A percentile compares a stretch with the other conserved stretches of the same genome.
phyloP scores from a whole-genome alignment of 2,797 vertebrate species.

The Hipposideros larvatus region DNA sequence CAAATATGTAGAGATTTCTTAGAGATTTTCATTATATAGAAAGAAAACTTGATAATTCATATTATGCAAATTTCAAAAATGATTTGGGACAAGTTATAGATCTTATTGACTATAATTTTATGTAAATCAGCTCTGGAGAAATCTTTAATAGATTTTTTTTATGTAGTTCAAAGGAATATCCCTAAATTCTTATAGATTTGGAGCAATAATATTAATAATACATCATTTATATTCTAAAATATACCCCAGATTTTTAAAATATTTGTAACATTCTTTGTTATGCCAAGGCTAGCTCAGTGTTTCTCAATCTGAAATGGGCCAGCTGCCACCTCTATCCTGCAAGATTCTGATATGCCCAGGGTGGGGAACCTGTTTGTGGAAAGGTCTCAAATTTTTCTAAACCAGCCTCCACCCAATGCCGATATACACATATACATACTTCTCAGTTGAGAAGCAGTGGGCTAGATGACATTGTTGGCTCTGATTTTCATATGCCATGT shows the following conservation, averaged over 20 bases:
- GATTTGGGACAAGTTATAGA: background rate
- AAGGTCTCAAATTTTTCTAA: background rate
- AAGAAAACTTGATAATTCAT: slow-evolving; percentile 33
- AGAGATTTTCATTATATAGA: slow-evolving; percentile 17
- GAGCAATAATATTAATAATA: background rate
- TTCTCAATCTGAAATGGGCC: background rate
- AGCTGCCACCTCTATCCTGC: background rate
- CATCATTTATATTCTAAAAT: slow-evolving; percentile 33
- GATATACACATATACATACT: background rate
- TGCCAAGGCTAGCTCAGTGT: background rate
- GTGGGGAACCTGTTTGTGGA: background rate
- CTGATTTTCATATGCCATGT: background rate
- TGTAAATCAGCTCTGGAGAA: slow-evolving; percentile 46
- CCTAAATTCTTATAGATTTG: slow-evolving; percentile 41
- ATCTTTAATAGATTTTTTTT: background rate
- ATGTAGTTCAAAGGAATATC: slow-evolving; percentile 9
- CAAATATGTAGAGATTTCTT: background rate
- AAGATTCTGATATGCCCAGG: background rate
- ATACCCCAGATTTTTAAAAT: background rate
- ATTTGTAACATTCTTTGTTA: background rate
- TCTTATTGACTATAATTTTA: background rate
- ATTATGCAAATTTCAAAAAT: slow-evolving; percentile 3
- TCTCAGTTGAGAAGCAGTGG: background rate
- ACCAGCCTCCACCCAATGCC: background rate
- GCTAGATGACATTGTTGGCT: background rate